Percentiles rank a stretch among this genome's conserved stretches.
These are phyloP conservation scores for Psittacus erithacus DNA, from an alignment of 2,113 vertebrate species.

Conservation along the genomic window DNA sequence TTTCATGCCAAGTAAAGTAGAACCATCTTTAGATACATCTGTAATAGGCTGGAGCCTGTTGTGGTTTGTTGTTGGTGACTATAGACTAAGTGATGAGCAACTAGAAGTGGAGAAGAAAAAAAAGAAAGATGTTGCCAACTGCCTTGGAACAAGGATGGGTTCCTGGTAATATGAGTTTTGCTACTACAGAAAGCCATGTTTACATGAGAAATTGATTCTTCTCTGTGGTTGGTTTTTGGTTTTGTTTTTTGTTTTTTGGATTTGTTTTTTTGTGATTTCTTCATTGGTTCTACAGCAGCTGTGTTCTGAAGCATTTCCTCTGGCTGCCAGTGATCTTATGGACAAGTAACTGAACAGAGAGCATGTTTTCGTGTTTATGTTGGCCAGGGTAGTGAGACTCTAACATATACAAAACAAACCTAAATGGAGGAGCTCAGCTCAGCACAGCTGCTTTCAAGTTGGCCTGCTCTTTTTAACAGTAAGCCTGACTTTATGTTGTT, in stretches of 20 bases:
- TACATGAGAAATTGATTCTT: slow-evolving; percentile 51
- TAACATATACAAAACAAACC: neutral
- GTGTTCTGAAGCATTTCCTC: slow-evolving; percentile 37
- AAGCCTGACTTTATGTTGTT: neutral
- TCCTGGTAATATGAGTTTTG: neutral
- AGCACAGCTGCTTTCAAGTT: neutral
- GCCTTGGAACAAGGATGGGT: neutral
- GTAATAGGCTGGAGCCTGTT: neutral
- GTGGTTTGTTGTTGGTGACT: neutral
- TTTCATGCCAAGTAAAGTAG: neutral
- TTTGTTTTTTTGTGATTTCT: neutral
- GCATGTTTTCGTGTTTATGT: neutral
- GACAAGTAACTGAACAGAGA: neutral
- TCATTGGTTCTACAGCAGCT: neutral
- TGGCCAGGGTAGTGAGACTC: neutral
- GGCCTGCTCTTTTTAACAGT: neutral
- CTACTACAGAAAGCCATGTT: slow-evolving; percentile 28
- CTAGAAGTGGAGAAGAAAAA: neutral
- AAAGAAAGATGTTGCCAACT: neutral
- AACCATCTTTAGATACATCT: neutral
- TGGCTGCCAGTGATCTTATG: neutral
- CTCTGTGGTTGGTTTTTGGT: neutral
- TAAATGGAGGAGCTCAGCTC: neutral
- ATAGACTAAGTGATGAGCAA: neutral
- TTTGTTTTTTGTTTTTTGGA: neutral